Conservation (phyloP, 2,797 vertebrate genomes). For the Acrocephalus scirpaceus region DNA sequence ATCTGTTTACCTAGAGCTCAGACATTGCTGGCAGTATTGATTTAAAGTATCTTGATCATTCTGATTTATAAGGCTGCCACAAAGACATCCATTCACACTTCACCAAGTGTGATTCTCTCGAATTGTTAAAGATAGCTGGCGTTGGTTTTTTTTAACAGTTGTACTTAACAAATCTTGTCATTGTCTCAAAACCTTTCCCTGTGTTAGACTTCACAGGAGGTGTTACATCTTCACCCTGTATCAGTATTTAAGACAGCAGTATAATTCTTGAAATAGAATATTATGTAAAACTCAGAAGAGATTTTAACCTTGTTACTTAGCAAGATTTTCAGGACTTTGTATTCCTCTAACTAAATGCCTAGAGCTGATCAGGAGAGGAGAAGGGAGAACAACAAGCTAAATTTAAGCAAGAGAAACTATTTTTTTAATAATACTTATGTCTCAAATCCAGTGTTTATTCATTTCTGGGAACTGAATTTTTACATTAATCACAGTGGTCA, state of each 20-base stretch:
- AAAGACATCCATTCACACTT: background rate
- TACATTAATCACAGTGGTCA: background rate
- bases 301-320: background rate
- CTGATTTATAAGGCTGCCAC: background rate
- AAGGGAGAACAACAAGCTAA: background rate
- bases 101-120: background rate
- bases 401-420: background rate
- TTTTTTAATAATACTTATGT: background rate
- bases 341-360: background rate
- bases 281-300: background rate
- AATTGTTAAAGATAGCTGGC: background rate
- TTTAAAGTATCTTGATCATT: background rate
- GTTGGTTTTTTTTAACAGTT: background rate
- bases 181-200: background rate
- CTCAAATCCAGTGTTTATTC: background rate
- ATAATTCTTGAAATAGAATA: background rate
- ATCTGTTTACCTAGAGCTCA: background rate
- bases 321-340: background rate
- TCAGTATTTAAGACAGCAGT: background rate
- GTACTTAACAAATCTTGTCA: background rate
- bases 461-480: background rate
- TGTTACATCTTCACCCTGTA: background rate
- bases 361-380: background rate
- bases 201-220: background rate
- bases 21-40: background rate